These are phyloP conservation scores for Tachina fera DNA, from an alignment of 2,888 invertebrate genomes.

Conservation along the genomic window DNA sequence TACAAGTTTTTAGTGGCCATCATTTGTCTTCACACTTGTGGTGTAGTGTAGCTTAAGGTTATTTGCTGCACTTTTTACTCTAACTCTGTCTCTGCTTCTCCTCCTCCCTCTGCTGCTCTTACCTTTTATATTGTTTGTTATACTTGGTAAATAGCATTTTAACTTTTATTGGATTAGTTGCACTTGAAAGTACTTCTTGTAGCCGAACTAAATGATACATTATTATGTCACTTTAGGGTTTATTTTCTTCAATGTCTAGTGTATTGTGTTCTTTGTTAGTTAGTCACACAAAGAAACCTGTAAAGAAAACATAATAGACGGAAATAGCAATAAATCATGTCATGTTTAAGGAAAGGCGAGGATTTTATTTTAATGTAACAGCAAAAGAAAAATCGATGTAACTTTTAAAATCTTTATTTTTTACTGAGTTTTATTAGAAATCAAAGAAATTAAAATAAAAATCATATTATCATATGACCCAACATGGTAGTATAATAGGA, in stretches of 20 bases:
- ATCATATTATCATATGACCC: too few relatives aligned
- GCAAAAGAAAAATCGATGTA: too few relatives aligned
- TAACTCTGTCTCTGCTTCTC: not conserved
- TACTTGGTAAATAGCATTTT: constrained; percentile 24
- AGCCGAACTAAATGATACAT: constrained; percentile 45
- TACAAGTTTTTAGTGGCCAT: constrained; percentile 11
- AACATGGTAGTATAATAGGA: too few relatives aligned
- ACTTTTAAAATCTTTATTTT: too few relatives aligned
- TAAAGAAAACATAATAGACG: not conserved
- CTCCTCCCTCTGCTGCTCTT: not conserved
- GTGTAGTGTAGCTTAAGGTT: not conserved
- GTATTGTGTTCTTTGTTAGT: not conserved
- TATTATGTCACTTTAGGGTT: constrained; percentile 54
- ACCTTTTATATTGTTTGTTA: constrained; percentile 28
- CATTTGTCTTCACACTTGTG: not conserved
- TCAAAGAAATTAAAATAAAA: too few relatives aligned
- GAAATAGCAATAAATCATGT: not conserved
- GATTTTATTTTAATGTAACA: too few relatives aligned
- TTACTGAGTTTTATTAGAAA: too few relatives aligned
- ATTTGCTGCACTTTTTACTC: not conserved
- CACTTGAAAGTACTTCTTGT: constrained; percentile 24
- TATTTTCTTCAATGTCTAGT: not conserved
- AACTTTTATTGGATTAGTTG: constrained; percentile 56
- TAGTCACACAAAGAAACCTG: not conserved
- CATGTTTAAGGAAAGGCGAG: not conserved